Base-by-base conservation (phyloP, 35 echinoderm and acorn worm genomes). In the Heliocidaris erythrogramma region DNA sequence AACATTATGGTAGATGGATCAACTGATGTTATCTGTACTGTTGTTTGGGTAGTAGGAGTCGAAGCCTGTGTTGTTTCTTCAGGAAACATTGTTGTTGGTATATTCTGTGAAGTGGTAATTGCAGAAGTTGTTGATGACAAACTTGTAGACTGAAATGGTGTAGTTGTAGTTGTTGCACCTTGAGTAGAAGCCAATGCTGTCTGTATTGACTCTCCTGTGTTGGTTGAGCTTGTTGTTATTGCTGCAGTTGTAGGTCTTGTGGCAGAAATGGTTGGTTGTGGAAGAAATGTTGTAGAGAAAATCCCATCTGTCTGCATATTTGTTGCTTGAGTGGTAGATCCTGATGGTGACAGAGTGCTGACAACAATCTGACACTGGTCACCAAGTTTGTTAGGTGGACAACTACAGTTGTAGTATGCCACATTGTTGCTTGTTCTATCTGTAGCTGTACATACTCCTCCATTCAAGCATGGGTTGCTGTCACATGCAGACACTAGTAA, bases 391-490 rank as follows among this genome's bases (percentile, higher is more conserved):
- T 56, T 92, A 5, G 91, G 13, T 10, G 91, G 91, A 30, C 91
- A 92, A 48, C 6, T 59, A 59, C 91, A 92, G 12, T 92, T 50
- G 32, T 92, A 56, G 24, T 92, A 92, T 14, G 91, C 91, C 14
- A 92, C 91, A 18, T 92, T 92, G 13, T 3, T 30, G 49, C 49
- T 59, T 18, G 48, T 92, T 92, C n/a, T 92, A 27, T 92, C 91
- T 16, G 32, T 59, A 4, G 91, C 14, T 48, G 29, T 49, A 27
- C 91, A 92, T 12, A 49, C 59, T 14, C 91, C 91, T 48, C 91
- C 91, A 92, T 92, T 92, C 49, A 92, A 30, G 91, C 91, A 92
- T 27, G 91, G 91, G 91, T 59, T 30, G 30, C 91, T 92, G 30
- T 92, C 91, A 59, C 91, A 92, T 7, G 91, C 91, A 50, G 91